These are phyloP conservation scores for Chymomyza amoena DNA, from an alignment of 2,888 invertebrate genomes.

Conservation along the genomic window DNA sequence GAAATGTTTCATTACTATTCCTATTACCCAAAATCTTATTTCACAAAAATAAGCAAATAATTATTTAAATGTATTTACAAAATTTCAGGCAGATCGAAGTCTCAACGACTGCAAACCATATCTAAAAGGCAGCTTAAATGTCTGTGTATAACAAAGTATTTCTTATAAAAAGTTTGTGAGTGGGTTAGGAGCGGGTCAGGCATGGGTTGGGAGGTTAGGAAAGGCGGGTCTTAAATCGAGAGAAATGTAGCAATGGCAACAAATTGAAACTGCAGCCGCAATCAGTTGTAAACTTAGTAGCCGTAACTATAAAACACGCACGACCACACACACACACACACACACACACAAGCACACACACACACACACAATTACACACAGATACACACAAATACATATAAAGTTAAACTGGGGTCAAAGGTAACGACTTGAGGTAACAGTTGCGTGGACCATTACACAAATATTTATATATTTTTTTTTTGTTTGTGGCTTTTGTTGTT, in stretches of 20 bases:
- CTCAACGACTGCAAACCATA: no score
- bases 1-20: no score
- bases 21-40: no score
- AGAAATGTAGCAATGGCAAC: background rate
- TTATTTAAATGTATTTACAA: no score
- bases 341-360: no score
- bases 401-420: background rate
- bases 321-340: slow-evolving; percentile 12
- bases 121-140: no score
- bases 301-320: slow-evolving; percentile 23
- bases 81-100: no score
- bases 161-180: no score
- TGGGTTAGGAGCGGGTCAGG: no score
- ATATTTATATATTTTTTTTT: slow-evolving; percentile 25
- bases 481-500: background rate
- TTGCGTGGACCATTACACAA: slow-evolving; percentile 57
- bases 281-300: slow-evolving; percentile 41
- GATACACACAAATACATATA: slow-evolving; percentile 2
- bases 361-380: slow-evolving; percentile 10
- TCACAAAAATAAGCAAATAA: no score
- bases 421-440: slow-evolving; percentile 42
- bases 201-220: no score
- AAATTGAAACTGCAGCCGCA: slow-evolving; percentile 18
- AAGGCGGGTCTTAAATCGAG: slow-evolving; percentile 12
- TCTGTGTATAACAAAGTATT: no score